Evolutionary conservation across 2,888 invertebrate species (phyloP).

Genomic region (Apodemia hepburni): DNA sequence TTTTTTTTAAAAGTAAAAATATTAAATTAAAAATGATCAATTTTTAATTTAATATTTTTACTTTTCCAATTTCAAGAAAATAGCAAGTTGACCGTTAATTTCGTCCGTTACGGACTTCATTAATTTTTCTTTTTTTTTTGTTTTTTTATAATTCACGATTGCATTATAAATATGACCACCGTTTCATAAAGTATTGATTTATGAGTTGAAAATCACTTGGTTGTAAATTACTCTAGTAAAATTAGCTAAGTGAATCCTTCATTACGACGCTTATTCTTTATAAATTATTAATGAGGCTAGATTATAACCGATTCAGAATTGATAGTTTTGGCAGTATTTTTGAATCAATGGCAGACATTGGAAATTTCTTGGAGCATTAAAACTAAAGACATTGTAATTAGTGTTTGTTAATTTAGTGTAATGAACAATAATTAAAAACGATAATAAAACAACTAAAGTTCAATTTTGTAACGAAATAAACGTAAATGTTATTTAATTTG

Average conservation of each 20-base stretch:
- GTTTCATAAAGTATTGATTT: too few relatives aligned
- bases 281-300: neutral
- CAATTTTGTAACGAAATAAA: conserved; percentile 12
- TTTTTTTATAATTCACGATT: too few relatives aligned
- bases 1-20: too few relatives aligned
- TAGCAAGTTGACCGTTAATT: too few relatives aligned
- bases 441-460: conserved; percentile 9
- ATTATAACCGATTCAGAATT: neutral
- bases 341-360: neutral
- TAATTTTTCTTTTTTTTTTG: too few relatives aligned
- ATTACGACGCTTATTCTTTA: neutral
- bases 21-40: too few relatives aligned
- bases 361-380: conserved; percentile 9
- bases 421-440: conserved; percentile 7
- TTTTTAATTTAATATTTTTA: too few relatives aligned
- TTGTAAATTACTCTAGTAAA: neutral
- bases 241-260: neutral
- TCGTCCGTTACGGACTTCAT: too few relatives aligned
- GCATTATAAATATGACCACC: too few relatives aligned
- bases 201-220: too few relatives aligned
- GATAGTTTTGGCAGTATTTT: neutral
- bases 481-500: conserved; percentile 8
- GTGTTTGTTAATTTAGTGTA: neutral
- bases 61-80: too few relatives aligned
- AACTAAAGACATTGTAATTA: conserved; percentile 2